phyloP scores from a whole-genome alignment of 1,140 invertebrate species.

The Hylyphantes graminicola region DNA sequence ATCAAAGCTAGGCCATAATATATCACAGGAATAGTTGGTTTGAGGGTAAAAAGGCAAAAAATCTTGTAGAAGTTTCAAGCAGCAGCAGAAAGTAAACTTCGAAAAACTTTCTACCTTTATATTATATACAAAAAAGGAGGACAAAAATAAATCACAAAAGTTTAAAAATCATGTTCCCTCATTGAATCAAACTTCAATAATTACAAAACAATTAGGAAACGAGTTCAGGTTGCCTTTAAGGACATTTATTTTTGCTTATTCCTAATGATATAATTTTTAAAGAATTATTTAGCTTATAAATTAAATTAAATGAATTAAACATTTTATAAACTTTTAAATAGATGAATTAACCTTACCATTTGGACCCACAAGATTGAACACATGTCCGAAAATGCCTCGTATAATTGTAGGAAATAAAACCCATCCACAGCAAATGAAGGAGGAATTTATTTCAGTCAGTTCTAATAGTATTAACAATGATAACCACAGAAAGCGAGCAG shows the following conservation, averaged over 20 bases:
- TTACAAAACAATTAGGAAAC: neutral
- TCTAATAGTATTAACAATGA: slow-evolving; percentile 66
- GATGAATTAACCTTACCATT: slow-evolving; percentile 25
- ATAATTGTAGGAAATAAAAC: slow-evolving; percentile 53
- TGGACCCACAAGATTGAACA: slow-evolving; percentile 36
- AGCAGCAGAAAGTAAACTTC: neutral
- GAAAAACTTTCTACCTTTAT: neutral
- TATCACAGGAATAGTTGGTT: too few species aligned
- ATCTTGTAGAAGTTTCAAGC: neutral
- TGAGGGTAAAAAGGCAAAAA: too few species aligned
- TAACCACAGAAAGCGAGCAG: slow-evolving; percentile 74
- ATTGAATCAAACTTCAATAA: neutral
- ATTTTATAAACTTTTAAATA: neutral
- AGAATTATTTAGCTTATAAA: neutral
- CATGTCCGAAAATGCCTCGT: slow-evolving; percentile 24
- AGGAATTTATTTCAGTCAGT: slow-evolving; percentile 40
- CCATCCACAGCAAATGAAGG: slow-evolving; percentile 53
- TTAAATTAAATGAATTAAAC: neutral
- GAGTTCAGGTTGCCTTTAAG: neutral
- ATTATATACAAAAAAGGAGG: neutral
- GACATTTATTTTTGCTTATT: neutral
- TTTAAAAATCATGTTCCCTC: neutral
- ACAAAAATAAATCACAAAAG: neutral
- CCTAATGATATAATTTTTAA: neutral
- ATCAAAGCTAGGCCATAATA: too few species aligned